Evolutionary conservation across 2,797 vertebrate species (phyloP).

Genomic region (Paguma larvata): DNA sequence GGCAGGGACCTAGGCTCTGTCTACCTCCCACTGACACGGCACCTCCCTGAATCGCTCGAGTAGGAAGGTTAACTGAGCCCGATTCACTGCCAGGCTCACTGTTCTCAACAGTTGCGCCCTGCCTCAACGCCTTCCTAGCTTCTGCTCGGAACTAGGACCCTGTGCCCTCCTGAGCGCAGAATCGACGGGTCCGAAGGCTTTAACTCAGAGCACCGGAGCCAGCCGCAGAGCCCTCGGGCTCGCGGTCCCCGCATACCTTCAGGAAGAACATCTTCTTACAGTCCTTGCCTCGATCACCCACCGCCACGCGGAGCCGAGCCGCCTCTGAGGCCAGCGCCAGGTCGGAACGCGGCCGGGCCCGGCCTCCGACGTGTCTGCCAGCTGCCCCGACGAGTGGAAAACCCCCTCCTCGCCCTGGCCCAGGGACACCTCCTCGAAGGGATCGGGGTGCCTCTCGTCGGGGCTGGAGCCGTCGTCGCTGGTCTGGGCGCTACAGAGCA

Average conservation of each 20-base stretch:
- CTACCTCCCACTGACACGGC: not conserved
- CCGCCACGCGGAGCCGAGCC: constrained; percentile 73
- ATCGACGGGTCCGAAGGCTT: not conserved
- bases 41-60: not conserved
- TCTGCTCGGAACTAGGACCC: not conserved
- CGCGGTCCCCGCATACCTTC: constrained; percentile 90
- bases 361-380: constrained; percentile 76
- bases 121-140: not conserved
- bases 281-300: constrained; percentile 88
- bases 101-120: accelerated
- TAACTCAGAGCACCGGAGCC: not conserved
- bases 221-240: not conserved
- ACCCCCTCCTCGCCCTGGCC: constrained; percentile 81
- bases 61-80: not conserved
- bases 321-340: constrained; percentile 76
- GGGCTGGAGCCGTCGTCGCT: constrained; percentile 92
- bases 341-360: constrained; percentile 70
- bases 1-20: not conserved
- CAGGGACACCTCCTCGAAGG: constrained; percentile 84
- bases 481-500: constrained; percentile 93
- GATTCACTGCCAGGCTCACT: not conserved
- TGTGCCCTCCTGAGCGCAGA: not conserved
- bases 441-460: constrained; percentile 89
- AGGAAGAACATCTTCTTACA: constrained; percentile 90
- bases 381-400: constrained; percentile 81